Conservation (phyloP, 2,113 vertebrate species). For the Lonchura striata region DNA sequence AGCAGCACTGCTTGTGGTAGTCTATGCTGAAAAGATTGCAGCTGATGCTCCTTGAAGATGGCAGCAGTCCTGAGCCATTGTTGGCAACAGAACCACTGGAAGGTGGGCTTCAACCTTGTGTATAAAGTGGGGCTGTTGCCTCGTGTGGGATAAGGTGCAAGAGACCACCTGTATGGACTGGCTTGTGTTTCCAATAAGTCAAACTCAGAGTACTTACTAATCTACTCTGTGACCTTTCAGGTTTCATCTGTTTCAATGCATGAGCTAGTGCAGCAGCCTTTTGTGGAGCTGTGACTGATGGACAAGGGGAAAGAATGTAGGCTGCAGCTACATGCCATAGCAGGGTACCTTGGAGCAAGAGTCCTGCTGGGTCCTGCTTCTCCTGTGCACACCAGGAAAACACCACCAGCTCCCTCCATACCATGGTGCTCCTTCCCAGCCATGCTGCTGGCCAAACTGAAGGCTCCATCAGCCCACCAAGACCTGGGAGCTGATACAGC, state of each 20-base stretch:
- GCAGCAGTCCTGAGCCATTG: not conserved
- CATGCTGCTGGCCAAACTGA: not conserved
- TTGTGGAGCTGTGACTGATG: not conserved
- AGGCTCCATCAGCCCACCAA: not conserved
- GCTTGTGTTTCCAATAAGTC: not conserved
- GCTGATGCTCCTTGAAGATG: not conserved
- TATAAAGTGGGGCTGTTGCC: not conserved
- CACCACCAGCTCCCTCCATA: not conserved
- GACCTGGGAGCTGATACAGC: not conserved
- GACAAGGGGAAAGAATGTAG: not conserved
- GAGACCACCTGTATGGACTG: fast-evolving
- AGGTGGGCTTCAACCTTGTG: not conserved
- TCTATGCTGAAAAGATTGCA: not conserved
- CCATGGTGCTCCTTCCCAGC: not conserved
- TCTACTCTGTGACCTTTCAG: not conserved
- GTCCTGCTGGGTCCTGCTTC: not conserved
- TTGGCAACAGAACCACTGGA: not conserved
- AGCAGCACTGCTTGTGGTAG: not conserved
- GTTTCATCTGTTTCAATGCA: not conserved
- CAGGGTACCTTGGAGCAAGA: not conserved
- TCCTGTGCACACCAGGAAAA: not conserved
- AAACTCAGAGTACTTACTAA: not conserved
- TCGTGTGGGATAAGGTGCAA: not conserved
- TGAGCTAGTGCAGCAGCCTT: not conserved
- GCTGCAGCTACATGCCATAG: not conserved